phyloP scores from a whole-genome alignment of 1,140 invertebrate genomes.

The Drosophila sproati region DNA sequence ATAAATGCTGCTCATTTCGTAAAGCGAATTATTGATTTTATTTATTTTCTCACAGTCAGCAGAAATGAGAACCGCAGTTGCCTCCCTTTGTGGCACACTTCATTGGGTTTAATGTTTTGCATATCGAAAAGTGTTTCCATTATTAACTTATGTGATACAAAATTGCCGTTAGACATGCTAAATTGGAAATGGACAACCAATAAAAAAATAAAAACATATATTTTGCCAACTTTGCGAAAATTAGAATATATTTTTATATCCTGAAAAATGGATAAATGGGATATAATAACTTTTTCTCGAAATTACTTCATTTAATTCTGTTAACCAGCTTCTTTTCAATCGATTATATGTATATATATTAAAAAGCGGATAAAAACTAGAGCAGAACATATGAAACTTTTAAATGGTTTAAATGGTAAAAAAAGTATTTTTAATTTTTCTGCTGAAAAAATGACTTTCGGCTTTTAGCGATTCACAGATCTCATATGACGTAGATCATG shows the following conservation, averaged over 20 bases:
- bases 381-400: not conserved
- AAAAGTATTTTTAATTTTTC: not conserved
- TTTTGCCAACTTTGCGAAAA: not conserved
- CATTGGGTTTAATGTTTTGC: slow-evolving; percentile 1
- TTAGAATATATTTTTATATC: not conserved
- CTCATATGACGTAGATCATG: not conserved
- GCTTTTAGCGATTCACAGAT: not conserved
- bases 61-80: slow-evolving; percentile 1
- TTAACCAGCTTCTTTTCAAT: too few relatives aligned
- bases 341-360: too few relatives aligned
- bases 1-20: not conserved
- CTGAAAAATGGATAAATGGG: not conserved
- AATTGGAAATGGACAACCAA: not conserved
- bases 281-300: not conserved
- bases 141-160: not conserved
- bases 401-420: not conserved
- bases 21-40: not conserved
- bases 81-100: slow-evolving; percentile 3
- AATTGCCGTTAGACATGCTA: not conserved
- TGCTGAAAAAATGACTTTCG: not conserved
- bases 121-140: slow-evolving; percentile 2
- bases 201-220: not conserved
- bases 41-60: slow-evolving; percentile 1
- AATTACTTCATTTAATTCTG: too few relatives aligned
- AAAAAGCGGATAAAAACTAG: not conserved